These are phyloP conservation scores for Amphilophus citrinellus DNA, from an alignment of 2,113 vertebrate genomes.

Conservation along the genomic window DNA sequence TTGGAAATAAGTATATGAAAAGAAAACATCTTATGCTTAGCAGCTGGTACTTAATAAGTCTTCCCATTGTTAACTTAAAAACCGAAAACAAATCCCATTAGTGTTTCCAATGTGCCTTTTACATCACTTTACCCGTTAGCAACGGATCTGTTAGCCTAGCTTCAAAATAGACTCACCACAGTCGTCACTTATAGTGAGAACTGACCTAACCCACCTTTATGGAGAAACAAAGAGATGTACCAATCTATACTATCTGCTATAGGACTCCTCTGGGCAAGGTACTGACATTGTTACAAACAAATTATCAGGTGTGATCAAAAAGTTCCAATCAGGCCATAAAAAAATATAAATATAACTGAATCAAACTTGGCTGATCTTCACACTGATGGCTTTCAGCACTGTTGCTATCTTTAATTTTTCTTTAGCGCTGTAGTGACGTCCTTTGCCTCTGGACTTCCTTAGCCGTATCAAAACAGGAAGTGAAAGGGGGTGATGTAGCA, in stretches of 20 bases:
- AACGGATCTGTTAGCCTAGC: fast-evolving
- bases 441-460: background rate
- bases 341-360: background rate
- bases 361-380: too few species aligned
- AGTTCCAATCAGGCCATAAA: background rate
- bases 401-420: background rate
- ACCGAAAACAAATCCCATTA: background rate
- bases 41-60: background rate
- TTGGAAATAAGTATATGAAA: background rate
- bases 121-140: background rate
- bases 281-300: background rate
- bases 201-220: background rate
- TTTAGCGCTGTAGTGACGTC: fast-evolving
- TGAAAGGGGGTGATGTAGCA: background rate
- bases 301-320: background rate
- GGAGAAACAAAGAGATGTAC: background rate
- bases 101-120: background rate
- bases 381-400: background rate
- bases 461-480: background rate
- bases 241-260: background rate
- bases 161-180: background rate
- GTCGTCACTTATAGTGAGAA: background rate
- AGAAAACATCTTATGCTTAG: background rate
- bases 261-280: background rate
- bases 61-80: background rate